Evolutionary conservation across 2,888 invertebrate genomes (phyloP), one percentile per base, ranked within the genome.

Genomic region (Seira sanloemensis): DNA sequence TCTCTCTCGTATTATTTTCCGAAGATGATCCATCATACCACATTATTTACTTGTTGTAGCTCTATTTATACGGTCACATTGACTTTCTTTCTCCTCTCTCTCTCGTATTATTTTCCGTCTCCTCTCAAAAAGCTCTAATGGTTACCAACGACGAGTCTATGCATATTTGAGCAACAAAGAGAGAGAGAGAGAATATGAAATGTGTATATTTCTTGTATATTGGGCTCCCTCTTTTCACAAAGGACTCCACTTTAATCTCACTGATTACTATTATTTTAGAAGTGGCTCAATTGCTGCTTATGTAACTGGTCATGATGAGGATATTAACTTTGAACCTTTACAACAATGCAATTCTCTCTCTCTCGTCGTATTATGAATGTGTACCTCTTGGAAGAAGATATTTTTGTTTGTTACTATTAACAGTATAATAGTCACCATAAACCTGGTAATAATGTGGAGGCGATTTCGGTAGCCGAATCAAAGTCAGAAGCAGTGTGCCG

Each of bases 201-300:
- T 50, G 73, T 73, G 65, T 46, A n/a, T n/a, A n/a, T n/a, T n/a
- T n/a, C n/a, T 37, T 37, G 5, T 37, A 37, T 37, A 37, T 37
- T 37, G 37, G 37, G 12, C 37, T 12, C 37, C 37, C 37, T 37
- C 37, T 9, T 37, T 37, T 37, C 37, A 12, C 37, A 37, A 37
- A 37, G 37, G 37, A 37, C 37, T 37, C 37, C 12, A 37, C 37
- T 37, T 37, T 37, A 9, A 37, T 12, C 12, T 12, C 12, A 37
- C 37, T 37, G 37, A 37, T 37, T 37, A 26, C 18, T 46, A 73
- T 79, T 73, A 67, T 72, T 79, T 46, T 79, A 50, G 72, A 81
- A 81, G 75, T 81, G 81, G 81, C 76, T 75, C 81, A 81, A 81
- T 81, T 81, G 75, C 81, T 75, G 71, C 81, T 81, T 81, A n/a